phyloP scores from a whole-genome alignment of 2,113 vertebrate species.

The Dendrocopos noguchii region DNA sequence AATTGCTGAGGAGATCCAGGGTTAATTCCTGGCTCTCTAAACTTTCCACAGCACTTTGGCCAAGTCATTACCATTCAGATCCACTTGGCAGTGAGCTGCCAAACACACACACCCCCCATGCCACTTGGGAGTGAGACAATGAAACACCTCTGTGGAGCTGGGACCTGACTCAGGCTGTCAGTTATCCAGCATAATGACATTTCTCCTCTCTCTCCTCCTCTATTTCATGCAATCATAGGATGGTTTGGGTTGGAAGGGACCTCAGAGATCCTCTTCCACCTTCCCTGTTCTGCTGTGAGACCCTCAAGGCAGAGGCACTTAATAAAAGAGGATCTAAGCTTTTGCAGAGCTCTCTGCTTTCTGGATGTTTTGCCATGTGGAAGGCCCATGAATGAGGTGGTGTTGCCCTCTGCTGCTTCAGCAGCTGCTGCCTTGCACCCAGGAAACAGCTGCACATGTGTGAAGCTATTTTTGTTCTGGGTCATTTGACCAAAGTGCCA shows the following conservation, averaged over 20 bases:
- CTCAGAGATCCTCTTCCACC: background rate
- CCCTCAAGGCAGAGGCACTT: background rate
- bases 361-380: background rate
- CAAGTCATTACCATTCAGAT: background rate
- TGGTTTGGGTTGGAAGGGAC: background rate
- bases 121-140: background rate
- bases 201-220: background rate
- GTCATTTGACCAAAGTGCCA: background rate
- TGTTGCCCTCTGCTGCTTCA: background rate
- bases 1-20: constrained; percentile 14
- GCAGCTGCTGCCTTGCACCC: background rate
- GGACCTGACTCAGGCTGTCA: constrained; percentile 21
- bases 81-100: background rate
- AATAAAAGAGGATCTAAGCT: background rate
- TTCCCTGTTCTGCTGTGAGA: background rate
- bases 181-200: background rate
- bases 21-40: constrained; percentile 31
- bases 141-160: background rate
- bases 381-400: background rate
- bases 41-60: background rate
- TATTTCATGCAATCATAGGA: background rate
- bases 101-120: background rate
- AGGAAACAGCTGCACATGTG: background rate
- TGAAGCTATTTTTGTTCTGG: background rate
- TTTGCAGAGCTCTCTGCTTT: background rate